Conservation (phyloP, 1,140 invertebrate genomes). For the Brachionus sp. region DNA sequence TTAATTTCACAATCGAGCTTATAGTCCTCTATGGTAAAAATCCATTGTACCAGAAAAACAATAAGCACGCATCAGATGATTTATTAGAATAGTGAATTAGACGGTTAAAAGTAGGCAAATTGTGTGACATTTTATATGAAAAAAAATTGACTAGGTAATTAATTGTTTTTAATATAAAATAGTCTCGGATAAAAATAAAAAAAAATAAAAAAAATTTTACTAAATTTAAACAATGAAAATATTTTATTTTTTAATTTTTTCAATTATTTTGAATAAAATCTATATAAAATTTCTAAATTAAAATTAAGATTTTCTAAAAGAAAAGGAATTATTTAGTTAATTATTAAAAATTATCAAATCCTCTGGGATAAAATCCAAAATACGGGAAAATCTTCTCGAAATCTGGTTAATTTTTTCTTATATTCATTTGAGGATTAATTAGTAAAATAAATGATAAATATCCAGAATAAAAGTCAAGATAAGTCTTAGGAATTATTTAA, state of each 20-base stretch:
- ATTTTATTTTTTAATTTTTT: too few relatives aligned
- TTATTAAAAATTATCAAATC: not conserved
- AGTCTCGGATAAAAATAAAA: not conserved
- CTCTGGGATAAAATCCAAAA: not conserved
- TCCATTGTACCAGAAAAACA: not conserved
- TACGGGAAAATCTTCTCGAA: not conserved
- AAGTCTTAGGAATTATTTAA: not conserved
- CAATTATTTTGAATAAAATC: not conserved
- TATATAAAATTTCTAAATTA: not conserved
- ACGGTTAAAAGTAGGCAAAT: not conserved
- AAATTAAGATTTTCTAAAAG: not conserved
- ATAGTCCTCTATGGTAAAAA: not conserved
- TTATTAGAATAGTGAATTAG: not conserved
- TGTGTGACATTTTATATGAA: not conserved
- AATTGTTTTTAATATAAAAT: not conserved
- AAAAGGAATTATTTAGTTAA: not conserved
- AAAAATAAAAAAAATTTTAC: too few relatives aligned
- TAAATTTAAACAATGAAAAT: too few relatives aligned
- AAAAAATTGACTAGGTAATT: not conserved
- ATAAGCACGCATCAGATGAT: not conserved
- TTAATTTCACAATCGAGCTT: not conserved
- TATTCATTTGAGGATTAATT: not conserved
- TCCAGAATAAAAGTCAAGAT: not conserved
- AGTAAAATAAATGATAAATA: not conserved
- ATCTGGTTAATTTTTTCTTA: not conserved